phyloP scores from a whole-genome alignment of 2,113 vertebrate species.

The Pantherophis guttatus region DNA sequence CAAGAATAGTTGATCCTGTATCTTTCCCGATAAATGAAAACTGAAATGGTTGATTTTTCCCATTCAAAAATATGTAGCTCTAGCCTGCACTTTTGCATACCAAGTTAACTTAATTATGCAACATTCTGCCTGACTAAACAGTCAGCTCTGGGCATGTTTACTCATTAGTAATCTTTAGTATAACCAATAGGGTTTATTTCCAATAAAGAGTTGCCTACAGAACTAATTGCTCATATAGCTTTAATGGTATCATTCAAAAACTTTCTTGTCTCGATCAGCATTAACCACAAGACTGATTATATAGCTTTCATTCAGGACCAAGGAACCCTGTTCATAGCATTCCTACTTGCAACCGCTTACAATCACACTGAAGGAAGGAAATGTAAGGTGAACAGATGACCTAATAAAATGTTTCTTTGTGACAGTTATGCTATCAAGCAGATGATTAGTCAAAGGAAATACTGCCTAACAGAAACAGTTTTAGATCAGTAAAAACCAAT shows the following conservation, averaged over 20 bases:
- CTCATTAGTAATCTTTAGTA: not conserved
- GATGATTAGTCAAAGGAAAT: not conserved
- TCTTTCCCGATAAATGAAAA: not conserved
- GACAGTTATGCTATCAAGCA: conserved; percentile 24
- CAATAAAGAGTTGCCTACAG: not conserved
- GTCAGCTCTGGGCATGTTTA: not conserved
- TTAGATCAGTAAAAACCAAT: conserved; percentile 26
- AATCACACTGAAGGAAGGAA: conserved; percentile 17
- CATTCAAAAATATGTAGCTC: not conserved
- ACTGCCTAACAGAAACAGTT: not conserved
- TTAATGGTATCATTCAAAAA: not conserved
- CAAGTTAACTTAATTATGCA: not conserved
- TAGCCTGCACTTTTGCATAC: not conserved
- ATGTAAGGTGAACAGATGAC: conserved; percentile 37
- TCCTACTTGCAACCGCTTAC: not conserved
- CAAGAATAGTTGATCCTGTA: not conserved
- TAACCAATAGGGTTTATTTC: not conserved
- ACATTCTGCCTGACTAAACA: not conserved
- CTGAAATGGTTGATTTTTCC: not conserved
- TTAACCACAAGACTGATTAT: not conserved
- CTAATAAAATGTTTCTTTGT: conserved; percentile 17
- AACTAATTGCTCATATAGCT: not conserved
- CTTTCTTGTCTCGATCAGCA: not conserved
- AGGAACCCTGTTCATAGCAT: not conserved
- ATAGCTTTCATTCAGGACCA: not conserved